Conservation (phyloP, 1,140 invertebrate genomes). For the Melitaea cinxia region DNA sequence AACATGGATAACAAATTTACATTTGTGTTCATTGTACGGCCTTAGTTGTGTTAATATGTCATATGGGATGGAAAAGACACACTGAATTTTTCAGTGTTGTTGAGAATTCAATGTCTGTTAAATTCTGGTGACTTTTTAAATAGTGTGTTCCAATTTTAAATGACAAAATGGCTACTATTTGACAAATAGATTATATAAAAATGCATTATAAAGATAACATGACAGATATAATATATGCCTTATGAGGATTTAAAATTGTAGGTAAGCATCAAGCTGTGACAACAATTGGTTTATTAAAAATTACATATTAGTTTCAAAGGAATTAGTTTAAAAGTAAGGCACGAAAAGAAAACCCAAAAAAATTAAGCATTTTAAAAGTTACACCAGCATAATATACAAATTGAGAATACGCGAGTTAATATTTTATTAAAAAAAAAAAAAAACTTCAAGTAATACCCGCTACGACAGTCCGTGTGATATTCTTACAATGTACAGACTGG, state of each 20-base stretch:
- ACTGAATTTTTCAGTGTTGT: too few species aligned
- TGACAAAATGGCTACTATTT: not conserved
- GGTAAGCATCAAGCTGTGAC: slow-evolving; percentile 23
- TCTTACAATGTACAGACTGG: slow-evolving; percentile 18
- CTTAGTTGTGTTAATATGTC: too few species aligned
- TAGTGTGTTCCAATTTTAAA: not conserved
- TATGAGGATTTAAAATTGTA: slow-evolving; percentile 15
- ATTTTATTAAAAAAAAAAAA: slow-evolving; percentile 1
- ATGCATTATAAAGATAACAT: slow-evolving; percentile 8
- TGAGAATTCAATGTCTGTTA: too few species aligned
- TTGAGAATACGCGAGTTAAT: slow-evolving; percentile 12
- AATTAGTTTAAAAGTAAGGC: slow-evolving; percentile 12
- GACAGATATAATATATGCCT: slow-evolving; percentile 11
- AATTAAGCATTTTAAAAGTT: slow-evolving; percentile 11
- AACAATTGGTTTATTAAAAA: slow-evolving; percentile 20
- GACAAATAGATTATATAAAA: slow-evolving; percentile 22
- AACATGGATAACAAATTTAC: too few species aligned
- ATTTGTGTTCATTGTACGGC: too few species aligned
- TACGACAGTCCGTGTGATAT: slow-evolving; percentile 28
- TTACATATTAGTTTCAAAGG: slow-evolving; percentile 10
- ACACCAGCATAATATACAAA: slow-evolving; percentile 27
- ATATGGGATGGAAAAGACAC: too few species aligned
- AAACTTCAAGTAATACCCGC: slow-evolving; percentile 16
- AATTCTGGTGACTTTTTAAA: too few species aligned
- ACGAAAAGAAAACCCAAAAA: slow-evolving; percentile 14